phyloP scores from a whole-genome alignment of 2,888 invertebrate genomes.

The Frankliniella intonsa region DNA sequence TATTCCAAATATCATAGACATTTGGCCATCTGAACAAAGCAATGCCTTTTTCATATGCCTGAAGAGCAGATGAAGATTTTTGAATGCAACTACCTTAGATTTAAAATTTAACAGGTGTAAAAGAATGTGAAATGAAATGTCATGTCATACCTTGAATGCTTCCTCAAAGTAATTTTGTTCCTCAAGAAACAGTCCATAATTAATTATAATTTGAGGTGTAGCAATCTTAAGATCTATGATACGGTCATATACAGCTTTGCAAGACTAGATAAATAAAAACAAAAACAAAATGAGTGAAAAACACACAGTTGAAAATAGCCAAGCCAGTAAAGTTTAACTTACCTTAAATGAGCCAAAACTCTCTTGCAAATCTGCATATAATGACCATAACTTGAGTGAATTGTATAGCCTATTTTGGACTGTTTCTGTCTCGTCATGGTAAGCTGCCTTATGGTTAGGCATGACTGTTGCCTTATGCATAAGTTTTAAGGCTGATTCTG shows the following conservation, averaged over 20 bases:
- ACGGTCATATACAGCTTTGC: conserved; percentile 96
- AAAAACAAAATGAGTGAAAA: conserved; percentile 37
- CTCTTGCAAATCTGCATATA: conserved; percentile 99
- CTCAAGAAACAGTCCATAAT: conserved; percentile 94
- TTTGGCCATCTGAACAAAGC: conserved; percentile 98
- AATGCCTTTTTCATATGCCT: conserved; percentile 97
- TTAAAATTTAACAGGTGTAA: no score
- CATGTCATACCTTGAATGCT: conserved; percentile 64
- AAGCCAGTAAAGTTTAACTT: conserved; percentile 29
- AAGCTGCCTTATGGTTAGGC: conserved; percentile 84
- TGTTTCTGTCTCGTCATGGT: conserved; percentile 87
- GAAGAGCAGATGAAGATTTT: conserved; percentile 44
- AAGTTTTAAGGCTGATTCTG: conserved; percentile 80
- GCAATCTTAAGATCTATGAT: conserved; percentile 97
- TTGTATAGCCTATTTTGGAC: conserved; percentile 94
- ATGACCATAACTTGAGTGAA: conserved; percentile 95
- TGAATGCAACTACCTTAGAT: not conserved
- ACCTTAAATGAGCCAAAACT: conserved; percentile 93
- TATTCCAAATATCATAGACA: conserved; percentile 99
- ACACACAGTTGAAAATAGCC: not conserved
- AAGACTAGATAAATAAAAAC: conserved; percentile 53
- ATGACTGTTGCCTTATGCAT: conserved; percentile 92
- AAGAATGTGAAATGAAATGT: not conserved
- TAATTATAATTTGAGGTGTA: conserved; percentile 97
- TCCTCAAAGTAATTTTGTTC: conserved; percentile 99